A percentile compares a stretch with the other conserved stretches of the same genome.
Evolutionary conservation across 2,113 vertebrate species (phyloP).

Genomic region (Todiramphus saurophagus): DNA sequence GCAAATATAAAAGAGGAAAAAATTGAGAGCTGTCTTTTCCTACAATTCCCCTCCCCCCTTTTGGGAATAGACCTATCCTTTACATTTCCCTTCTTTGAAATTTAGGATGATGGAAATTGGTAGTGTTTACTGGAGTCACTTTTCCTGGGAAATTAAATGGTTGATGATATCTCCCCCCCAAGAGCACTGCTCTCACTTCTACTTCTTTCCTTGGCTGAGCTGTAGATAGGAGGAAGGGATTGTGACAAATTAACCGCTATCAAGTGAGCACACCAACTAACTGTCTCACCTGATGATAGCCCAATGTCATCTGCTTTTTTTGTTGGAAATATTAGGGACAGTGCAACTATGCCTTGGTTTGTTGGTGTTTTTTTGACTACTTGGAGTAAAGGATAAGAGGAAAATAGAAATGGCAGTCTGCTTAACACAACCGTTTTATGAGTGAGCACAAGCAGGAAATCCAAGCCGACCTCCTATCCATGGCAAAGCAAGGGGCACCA

Average conservation of each 20-base stretch:
- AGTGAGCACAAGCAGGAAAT: neutral
- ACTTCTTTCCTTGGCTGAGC: neutral
- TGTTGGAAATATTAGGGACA: neutral
- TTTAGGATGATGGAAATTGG: neutral
- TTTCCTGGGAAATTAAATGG: neutral
- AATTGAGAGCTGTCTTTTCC: neutral
- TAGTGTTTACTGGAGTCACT: neutral
- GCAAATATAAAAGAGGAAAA: neutral
- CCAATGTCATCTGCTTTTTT: neutral
- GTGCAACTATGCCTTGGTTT: neutral
- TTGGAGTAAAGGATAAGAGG: neutral
- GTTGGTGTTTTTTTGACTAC: neutral
- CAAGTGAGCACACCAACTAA: accelerated
- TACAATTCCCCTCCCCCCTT: neutral
- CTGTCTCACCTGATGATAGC: neutral
- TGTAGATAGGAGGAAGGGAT: neutral
- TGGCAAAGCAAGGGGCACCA: neutral
- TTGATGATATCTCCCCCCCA: neutral
- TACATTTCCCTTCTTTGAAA: neutral
- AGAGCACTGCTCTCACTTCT: neutral
- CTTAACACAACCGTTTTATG: neutral
- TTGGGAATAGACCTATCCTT: neutral
- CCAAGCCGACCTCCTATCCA: neutral
- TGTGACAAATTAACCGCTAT: neutral
- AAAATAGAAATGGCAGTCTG: neutral